These are phyloP conservation scores for Drosophila kikkawai DNA, from an alignment of 1,140 invertebrate genomes.

Conservation along the genomic window DNA sequence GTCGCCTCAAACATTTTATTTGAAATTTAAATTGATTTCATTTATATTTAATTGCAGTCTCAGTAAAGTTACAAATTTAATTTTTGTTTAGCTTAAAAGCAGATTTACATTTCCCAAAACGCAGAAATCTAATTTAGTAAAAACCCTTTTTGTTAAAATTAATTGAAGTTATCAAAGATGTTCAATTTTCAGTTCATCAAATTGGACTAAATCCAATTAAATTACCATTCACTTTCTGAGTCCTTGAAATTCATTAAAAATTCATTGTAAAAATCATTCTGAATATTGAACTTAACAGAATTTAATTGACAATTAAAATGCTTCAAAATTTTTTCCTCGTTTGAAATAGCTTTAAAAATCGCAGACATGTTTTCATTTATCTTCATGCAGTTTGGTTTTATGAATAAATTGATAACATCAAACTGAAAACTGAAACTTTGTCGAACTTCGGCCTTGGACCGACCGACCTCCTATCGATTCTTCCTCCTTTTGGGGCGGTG, in stretches of 20 bases:
- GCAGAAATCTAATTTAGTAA: not conserved
- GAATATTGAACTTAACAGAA: constrained; percentile 3
- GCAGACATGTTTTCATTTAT: constrained; percentile 22
- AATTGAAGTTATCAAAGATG: too few relatives aligned
- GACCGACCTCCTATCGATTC: constrained; percentile 7
- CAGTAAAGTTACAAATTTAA: not conserved
- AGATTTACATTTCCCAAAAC: not conserved
- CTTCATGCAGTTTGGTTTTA: constrained; percentile 36
- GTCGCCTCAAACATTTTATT: not conserved
- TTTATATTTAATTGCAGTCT: not conserved
- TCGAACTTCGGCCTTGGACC: constrained; percentile 36
- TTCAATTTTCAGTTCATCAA: not conserved
- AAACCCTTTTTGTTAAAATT: not conserved
- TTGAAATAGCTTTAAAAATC: constrained; percentile 16
- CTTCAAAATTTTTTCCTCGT: not conserved
- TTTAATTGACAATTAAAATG: constrained; percentile 7
- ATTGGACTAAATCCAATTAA: not conserved
- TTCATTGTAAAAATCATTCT: not conserved
- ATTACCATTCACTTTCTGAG: not conserved
- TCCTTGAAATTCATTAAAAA: not conserved
- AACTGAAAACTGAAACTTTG: constrained; percentile 36
- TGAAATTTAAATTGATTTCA: not conserved
- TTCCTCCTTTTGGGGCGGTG: constrained; percentile 21
- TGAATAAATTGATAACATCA: constrained; percentile 52
- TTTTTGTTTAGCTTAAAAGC: too few relatives aligned